These are phyloP conservation scores for Zosterops lateralis DNA, from an alignment of 2,113 vertebrate genomes.

Conservation along the genomic window DNA sequence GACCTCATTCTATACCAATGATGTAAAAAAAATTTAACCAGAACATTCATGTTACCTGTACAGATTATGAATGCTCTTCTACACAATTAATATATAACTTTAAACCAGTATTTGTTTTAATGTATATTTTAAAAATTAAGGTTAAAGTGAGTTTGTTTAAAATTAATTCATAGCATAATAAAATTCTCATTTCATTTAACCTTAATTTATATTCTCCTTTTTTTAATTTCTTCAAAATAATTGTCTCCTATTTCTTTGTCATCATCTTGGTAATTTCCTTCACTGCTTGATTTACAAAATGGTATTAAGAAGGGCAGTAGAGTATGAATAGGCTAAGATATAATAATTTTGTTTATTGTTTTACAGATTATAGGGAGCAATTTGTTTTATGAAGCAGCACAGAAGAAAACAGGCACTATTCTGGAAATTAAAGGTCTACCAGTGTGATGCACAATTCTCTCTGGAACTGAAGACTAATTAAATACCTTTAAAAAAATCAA, in stretches of 20 bases:
- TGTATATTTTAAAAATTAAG: background rate
- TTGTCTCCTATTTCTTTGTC: background rate
- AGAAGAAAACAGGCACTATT: constrained; percentile 3
- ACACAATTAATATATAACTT: background rate
- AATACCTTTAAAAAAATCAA: background rate
- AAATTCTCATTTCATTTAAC: constrained; percentile 5
- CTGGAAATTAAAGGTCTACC: constrained; percentile 41
- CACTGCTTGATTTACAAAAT: constrained; percentile 12
- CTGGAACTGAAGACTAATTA: constrained; percentile 41
- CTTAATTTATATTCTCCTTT: background rate
- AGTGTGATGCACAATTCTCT: background rate
- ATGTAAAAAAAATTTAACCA: background rate
- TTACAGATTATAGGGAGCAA: constrained; percentile 18
- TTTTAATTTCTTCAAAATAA: background rate
- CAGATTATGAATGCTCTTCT: background rate
- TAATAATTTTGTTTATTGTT: constrained; percentile 44
- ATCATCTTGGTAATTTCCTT: constrained; percentile 1
- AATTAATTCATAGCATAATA: background rate
- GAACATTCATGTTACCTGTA: background rate
- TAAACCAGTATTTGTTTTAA: background rate
- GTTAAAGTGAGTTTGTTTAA: background rate
- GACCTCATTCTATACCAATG: background rate
- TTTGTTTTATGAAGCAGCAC: constrained; percentile 23
- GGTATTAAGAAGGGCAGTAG: background rate
- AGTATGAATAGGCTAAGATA: background rate